Evolutionary conservation across 2,113 vertebrate genomes (phyloP).

Genomic region (Galeopterus variegatus): DNA sequence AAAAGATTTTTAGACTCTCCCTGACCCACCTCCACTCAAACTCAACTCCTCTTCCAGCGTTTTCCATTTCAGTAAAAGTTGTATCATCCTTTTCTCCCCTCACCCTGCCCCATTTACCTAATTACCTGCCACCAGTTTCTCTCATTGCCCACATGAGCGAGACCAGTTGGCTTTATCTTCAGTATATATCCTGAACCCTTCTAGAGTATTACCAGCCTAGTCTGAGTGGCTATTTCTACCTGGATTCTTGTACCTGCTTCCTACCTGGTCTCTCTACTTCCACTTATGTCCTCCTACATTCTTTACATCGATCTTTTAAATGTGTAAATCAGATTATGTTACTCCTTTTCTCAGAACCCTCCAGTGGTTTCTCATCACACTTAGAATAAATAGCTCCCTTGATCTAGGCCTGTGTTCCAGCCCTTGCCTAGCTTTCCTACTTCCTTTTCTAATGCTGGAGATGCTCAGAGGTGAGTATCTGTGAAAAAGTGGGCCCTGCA

Average conservation of each 20-base stretch:
- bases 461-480: no score
- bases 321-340: background rate
- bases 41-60: background rate
- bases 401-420: background rate
- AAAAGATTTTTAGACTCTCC: background rate
- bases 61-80: constrained; percentile 22
- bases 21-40: background rate
- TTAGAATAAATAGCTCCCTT: background rate
- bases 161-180: constrained; percentile 15
- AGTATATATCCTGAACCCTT: background rate
- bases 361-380: background rate
- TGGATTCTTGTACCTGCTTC: background rate
- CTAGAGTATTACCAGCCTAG: background rate
- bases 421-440: background rate
- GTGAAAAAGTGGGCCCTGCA: no score
- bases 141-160: background rate
- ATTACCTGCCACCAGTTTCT: background rate
- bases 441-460: background rate
- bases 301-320: background rate
- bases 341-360: background rate
- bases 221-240: background rate
- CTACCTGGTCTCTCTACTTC: background rate
- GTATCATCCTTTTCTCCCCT: background rate
- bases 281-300: background rate
- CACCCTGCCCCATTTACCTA: background rate